Percentiles rank a stretch among this genome's conserved stretches.
phyloP scores from a whole-genome alignment of 2,888 invertebrate genomes.

The Acleris laterana region DNA sequence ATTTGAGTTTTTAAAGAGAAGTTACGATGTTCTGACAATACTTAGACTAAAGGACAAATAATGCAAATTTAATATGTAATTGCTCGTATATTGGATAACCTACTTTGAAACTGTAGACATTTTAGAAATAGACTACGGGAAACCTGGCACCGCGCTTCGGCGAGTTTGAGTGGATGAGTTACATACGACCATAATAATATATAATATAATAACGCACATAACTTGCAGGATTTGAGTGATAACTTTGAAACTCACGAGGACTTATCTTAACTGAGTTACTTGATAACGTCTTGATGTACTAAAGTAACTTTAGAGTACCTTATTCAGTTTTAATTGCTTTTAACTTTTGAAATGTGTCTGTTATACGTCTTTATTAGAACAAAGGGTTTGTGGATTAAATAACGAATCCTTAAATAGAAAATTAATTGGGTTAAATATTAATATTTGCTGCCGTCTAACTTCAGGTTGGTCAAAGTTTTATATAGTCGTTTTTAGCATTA shows the following conservation, averaged over 20 bases:
- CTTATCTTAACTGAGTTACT: conserved; percentile 30
- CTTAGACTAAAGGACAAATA: neutral
- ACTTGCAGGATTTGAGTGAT: conserved; percentile 14
- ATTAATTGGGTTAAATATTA: too few species aligned
- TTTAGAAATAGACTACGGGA: neutral
- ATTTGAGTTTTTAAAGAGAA: too few species aligned
- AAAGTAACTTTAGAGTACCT: conserved; percentile 28
- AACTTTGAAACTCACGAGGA: conserved; percentile 26
- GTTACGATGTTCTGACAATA: too few species aligned
- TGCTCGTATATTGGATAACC: neutral
- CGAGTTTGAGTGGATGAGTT: neutral
- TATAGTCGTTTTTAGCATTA: too few species aligned
- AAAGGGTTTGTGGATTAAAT: too few species aligned
- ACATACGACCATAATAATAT: neutral
- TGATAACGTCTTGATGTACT: conserved; percentile 26
- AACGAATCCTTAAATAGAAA: too few species aligned
- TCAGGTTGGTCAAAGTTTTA: too few species aligned
- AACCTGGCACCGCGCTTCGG: neutral
- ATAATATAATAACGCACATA: conserved; percentile 77
- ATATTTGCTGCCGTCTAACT: too few species aligned
- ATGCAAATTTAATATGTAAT: neutral
- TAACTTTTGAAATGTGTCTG: conserved; percentile 29
- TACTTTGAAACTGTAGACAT: neutral
- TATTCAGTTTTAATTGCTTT: conserved; percentile 26
- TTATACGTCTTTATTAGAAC: neutral